A percentile compares a stretch with the other conserved stretches of the same genome.
Conservation (phyloP, 2,888 invertebrate genomes). For the Lasioglossum zephyrum region DNA sequence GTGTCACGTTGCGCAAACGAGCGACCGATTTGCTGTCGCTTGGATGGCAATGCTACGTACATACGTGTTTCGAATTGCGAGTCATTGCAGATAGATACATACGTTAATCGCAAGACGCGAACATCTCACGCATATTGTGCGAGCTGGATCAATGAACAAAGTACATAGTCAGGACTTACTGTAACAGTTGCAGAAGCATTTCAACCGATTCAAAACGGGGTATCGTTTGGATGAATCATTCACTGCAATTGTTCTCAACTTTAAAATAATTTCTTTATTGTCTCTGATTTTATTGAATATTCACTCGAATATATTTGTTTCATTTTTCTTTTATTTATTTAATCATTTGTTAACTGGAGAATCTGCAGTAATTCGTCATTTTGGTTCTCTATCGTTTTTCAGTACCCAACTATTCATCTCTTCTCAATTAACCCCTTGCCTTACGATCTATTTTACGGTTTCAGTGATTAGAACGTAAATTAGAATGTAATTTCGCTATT, state of each 20-base stretch:
- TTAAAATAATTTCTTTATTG: not conserved
- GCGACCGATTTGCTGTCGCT: slow-evolving; percentile 34
- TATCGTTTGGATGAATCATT: not conserved
- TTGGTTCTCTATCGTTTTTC: no score
- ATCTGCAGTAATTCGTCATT: no score
- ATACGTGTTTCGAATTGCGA: slow-evolving; percentile 39
- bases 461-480: no score
- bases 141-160: not conserved
- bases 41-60: slow-evolving; percentile 24
- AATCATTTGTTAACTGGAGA: no score
- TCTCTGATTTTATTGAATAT: no score
- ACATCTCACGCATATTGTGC: not conserved
- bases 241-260: not conserved
- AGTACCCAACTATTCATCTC: no score
- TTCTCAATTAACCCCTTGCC: no score
- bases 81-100: not conserved
- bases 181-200: not conserved
- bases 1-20: slow-evolving; percentile 29
- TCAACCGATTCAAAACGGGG: not conserved
- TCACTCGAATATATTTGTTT: no score
- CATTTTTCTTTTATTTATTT: no score
- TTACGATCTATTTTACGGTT: no score
- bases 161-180: not conserved
- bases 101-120: not conserved
- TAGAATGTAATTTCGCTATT: no score